Percentiles rank a stretch among this genome's conserved stretches.
Conservation (phyloP, 2,888 invertebrate genomes). For the Heteromyza rotundicornis region DNA sequence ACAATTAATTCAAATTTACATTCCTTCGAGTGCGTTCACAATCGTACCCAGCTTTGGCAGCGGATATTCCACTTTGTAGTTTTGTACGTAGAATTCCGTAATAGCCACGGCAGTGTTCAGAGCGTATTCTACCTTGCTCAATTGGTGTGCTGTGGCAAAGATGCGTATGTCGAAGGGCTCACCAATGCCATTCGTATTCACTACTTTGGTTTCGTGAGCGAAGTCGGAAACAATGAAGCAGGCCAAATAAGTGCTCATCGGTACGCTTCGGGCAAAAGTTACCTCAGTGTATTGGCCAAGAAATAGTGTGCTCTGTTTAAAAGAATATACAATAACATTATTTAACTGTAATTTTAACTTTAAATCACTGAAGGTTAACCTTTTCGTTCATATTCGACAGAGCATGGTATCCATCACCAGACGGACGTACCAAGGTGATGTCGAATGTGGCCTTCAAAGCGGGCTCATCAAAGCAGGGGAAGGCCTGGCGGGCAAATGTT, state of each 20-base stretch:
- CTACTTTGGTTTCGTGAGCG: constrained; percentile 63
- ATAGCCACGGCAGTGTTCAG: constrained; percentile 73
- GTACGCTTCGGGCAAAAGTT: constrained; percentile 78
- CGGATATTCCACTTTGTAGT: constrained; percentile 85
- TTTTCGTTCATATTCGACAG: constrained; percentile 70
- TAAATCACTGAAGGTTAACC: too few species aligned
- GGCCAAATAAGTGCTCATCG: constrained; percentile 92
- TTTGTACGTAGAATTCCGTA: constrained; percentile 80
- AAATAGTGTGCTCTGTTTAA: background rate
- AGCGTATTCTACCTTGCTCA: constrained; percentile 78
- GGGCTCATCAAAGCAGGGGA: constrained; percentile 95
- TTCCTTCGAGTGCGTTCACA: background rate
- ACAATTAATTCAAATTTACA: background rate
- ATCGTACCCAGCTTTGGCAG: constrained; percentile 82
- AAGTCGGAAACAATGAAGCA: constrained; percentile 94
- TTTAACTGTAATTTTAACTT: too few species aligned
- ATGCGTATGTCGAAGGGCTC: constrained; percentile 71
- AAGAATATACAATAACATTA: background rate
- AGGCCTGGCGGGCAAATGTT: constrained; percentile 90
- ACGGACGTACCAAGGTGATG: constrained; percentile 76
- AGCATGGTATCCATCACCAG: constrained; percentile 70
- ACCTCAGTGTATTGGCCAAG: constrained; percentile 66
- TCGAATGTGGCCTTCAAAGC: constrained; percentile 85
- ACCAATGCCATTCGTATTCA: constrained; percentile 66
- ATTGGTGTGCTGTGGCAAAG: constrained; percentile 75